Percentiles rank a stretch among this genome's conserved stretches.
phyloP scores from a whole-genome alignment of 2,888 invertebrate species.

The Theodoxus fluviatilis region DNA sequence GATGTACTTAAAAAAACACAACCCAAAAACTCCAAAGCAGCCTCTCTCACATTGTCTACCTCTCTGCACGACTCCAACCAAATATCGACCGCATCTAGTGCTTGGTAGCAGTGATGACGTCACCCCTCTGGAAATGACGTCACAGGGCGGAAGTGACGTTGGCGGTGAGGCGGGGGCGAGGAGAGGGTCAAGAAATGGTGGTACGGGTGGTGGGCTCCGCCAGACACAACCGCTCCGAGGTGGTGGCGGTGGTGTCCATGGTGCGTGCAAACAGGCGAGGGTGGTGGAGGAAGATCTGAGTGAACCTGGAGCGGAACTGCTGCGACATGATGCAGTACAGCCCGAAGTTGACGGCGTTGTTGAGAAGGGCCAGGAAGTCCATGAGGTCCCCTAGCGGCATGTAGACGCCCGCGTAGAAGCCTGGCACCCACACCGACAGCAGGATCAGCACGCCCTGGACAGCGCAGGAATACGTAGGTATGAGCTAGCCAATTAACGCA shows the following conservation, averaged over 20 bases:
- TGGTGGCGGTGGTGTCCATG: slow-evolving; percentile 26
- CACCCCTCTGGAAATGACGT: too few species aligned
- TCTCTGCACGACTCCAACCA: too few species aligned
- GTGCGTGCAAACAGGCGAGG: slow-evolving; percentile 24
- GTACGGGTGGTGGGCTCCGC: slow-evolving; percentile 27
- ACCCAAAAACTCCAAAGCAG: too few species aligned
- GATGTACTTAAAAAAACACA: too few species aligned
- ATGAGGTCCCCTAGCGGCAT: slow-evolving; percentile 74
- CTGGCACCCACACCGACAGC: slow-evolving; percentile 71
- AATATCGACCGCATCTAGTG: too few species aligned
- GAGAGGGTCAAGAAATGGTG: too few species aligned
- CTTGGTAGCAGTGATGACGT: too few species aligned
- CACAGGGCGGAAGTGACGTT: too few species aligned
- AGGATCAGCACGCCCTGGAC: slow-evolving; percentile 77
- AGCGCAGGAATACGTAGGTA: too few species aligned
- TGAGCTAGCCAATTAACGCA: too few species aligned
- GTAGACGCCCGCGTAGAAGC: slow-evolving; percentile 73
- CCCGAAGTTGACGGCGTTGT: slow-evolving; percentile 91
- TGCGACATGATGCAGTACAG: slow-evolving; percentile 92
- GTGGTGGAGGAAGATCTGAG: slow-evolving; percentile 47
- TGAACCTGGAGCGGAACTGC: slow-evolving; percentile 73
- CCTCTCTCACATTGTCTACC: too few species aligned
- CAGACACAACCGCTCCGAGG: slow-evolving; percentile 29
- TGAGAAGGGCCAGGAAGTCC: slow-evolving; percentile 88
- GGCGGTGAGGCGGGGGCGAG: too few species aligned